Percentiles rank a stretch among this genome's conserved stretches.
Conservation (phyloP, 1,140 invertebrate species). For the Macrocentrus cingulum region DNA sequence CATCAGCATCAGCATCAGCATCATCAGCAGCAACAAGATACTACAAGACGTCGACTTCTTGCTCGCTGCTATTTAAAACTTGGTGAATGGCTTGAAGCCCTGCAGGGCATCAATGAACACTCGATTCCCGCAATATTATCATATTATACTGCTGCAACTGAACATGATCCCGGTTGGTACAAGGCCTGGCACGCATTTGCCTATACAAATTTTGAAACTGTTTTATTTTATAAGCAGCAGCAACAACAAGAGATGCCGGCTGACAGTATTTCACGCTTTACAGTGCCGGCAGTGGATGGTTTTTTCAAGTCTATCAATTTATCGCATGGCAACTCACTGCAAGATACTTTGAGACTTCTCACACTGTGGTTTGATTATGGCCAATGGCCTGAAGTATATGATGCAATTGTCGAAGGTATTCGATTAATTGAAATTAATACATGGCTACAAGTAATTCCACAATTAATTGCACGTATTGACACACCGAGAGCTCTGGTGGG, state of each 20-base stretch:
- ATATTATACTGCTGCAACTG: slow-evolving; percentile 85
- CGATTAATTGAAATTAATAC: slow-evolving; percentile 94
- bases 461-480: slow-evolving; percentile 97
- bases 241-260: too few species aligned
- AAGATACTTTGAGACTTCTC: slow-evolving; percentile 92
- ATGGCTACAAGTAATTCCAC: slow-evolving; percentile 99
- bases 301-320: slow-evolving; percentile 95
- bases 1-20: slow-evolving; percentile 66
- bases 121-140: slow-evolving; percentile 82
- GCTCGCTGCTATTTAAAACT: slow-evolving; percentile 88
- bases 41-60: slow-evolving; percentile 73
- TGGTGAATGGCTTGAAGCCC: slow-evolving; percentile 85
- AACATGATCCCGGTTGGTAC: slow-evolving; percentile 85
- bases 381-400: slow-evolving; percentile 89
- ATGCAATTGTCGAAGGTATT: slow-evolving; percentile 90
- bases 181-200: slow-evolving; percentile 99
- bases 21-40: too few species aligned
- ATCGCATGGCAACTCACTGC: slow-evolving; percentile 90
- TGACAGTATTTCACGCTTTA: slow-evolving; percentile 81
- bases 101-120: slow-evolving; percentile 76
- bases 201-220: slow-evolving; percentile 97
- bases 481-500: slow-evolving; percentile 85
- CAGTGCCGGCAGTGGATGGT: slow-evolving; percentile 91
- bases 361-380: slow-evolving; percentile 97
- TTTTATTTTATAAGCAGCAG: slow-evolving; percentile 85